Evolutionary conservation across 2,888 invertebrate genomes (phyloP).

Genomic region (Tiliacea citrago): DNA sequence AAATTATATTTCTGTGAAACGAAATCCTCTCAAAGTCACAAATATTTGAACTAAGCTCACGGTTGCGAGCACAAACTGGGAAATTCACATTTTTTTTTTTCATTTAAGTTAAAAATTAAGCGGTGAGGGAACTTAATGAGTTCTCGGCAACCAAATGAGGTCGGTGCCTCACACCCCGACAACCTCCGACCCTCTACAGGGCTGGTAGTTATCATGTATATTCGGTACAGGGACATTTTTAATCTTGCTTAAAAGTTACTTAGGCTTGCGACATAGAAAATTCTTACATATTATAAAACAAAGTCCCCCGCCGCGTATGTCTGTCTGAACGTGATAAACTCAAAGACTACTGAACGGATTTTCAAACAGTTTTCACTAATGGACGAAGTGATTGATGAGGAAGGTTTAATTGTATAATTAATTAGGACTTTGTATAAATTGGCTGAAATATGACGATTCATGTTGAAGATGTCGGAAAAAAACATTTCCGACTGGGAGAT

Average conservation of each 20-base stretch:
- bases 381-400: no score
- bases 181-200: conserved; percentile 51
- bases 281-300: no score
- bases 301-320: no score
- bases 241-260: background rate
- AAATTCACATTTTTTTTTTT: conserved; percentile 70
- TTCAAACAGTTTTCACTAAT: no score
- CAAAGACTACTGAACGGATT: no score
- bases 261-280: background rate
- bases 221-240: conserved; percentile 17
- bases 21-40: conserved; percentile 2
- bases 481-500: no score
- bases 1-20: conserved; percentile 5
- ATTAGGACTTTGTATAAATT: no score
- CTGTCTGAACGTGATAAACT: no score
- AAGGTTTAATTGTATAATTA: no score
- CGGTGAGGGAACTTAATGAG: conserved; percentile 77
- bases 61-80: conserved; percentile 44
- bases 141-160: conserved; percentile 72
- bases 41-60: conserved; percentile 38
- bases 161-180: conserved; percentile 61
- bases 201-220: conserved; percentile 42
- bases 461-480: no score
- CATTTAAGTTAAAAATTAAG: conserved; percentile 81
- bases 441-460: no score